Evolutionary conservation across 1,140 invertebrate genomes (phyloP), one percentile per base, ranked within the genome.

Genomic region (Dendrolimus kikuchii): DNA sequence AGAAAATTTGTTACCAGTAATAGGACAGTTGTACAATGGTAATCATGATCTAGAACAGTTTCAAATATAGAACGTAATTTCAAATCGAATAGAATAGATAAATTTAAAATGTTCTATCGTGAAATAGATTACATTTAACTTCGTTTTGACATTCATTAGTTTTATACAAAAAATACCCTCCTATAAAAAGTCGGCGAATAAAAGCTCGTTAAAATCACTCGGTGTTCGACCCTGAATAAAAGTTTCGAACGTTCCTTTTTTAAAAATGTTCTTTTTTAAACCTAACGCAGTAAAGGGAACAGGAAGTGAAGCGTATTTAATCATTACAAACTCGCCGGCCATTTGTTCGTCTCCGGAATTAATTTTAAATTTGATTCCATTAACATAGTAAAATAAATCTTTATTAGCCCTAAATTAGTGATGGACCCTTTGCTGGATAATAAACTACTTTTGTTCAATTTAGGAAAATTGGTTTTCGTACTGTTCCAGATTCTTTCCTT

Each of bases 201-300:
- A 78, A 76, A 73, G 67, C 74, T 80, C 73, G 77, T 84, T 84
- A 84, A 84, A 81, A 74, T 77, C 72, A 74, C 71, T 74, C 73
- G 72, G 59, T 68, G 38, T 57, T 69, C 69, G 71, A 73, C 62
- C 69, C 61, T 59, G 66, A 71, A 76, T 74, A 77, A 79, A 79
- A 77, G 66, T 77, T 77, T 71, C 48, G 49, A 74, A 66, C 65
- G 62, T 57, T 60, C 55, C 64, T 65, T 68, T 71, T 63, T 59
- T 53, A 23, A 23, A 23, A 23, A 23, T 23, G 23, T 23, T 23
- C 23, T 23, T 23, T 23, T 23, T 23, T 23, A 23, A 23, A 23
- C 23, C 23, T 23, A 23, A 51, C 51, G 53, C 57, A 64, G 59
- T 69, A 65, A 73, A 68, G 47, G 64, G 51, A 53, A 59, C 62